These are phyloP conservation scores for Vanacampus margaritifer DNA, from an alignment of 2,113 vertebrate genomes.

Conservation along the genomic window DNA sequence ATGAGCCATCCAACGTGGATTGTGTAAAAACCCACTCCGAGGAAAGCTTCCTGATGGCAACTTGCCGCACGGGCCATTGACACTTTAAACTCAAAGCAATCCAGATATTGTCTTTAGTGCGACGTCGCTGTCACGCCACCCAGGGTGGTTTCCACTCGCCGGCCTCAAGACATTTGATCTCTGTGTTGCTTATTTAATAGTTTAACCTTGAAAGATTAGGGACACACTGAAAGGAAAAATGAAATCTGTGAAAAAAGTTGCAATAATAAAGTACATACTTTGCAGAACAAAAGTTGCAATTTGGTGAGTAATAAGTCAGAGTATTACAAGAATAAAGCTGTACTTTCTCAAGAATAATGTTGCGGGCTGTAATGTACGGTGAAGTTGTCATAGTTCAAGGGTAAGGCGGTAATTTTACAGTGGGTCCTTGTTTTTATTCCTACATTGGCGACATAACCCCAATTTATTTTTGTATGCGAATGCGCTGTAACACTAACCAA, in stretches of 20 bases:
- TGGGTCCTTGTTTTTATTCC: too few species aligned
- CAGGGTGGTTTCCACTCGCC: conserved; percentile 38
- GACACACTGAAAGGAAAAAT: neutral
- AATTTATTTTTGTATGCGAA: too few species aligned
- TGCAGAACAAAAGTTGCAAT: too few species aligned
- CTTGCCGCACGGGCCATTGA: conserved; percentile 53
- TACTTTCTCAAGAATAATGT: too few species aligned
- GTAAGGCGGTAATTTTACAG: too few species aligned
- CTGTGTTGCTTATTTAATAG: neutral
- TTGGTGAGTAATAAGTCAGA: neutral
- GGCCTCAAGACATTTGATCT: neutral
- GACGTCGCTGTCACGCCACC: conserved; percentile 23
- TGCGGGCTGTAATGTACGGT: too few species aligned
- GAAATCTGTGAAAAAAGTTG: neutral
- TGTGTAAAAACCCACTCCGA: conserved; percentile 32
- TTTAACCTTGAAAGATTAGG: neutral
- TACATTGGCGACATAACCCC: too few species aligned
- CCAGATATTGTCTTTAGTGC: conserved; percentile 56
- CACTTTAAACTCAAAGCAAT: conserved; percentile 57
- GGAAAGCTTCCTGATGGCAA: conserved; percentile 53
- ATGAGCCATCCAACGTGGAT: conserved; percentile 62
- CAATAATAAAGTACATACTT: too few species aligned
- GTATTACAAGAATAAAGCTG: neutral
- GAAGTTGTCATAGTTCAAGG: too few species aligned
- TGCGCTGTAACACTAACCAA: too few species aligned